phyloP scores from a whole-genome alignment of 2,888 invertebrate genomes.

The Aleiodes alternator region DNA sequence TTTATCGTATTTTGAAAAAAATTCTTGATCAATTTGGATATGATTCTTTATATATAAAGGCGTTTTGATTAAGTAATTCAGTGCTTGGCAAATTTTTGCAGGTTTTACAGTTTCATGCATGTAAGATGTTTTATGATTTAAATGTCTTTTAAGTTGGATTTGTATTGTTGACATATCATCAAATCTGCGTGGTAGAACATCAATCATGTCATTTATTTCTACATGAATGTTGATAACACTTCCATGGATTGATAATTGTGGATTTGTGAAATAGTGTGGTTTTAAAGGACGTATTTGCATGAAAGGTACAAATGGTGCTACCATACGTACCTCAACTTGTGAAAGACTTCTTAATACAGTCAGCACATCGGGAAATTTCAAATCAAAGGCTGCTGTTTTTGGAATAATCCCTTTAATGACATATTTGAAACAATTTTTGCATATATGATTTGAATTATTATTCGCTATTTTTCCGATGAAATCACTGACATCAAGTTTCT shows the following conservation, averaged over 20 bases:
- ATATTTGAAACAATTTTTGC: no score
- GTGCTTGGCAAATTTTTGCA: conserved; percentile 36
- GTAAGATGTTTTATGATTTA: conserved; percentile 57
- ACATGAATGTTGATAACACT: conserved; percentile 59
- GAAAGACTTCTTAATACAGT: conserved; percentile 55
- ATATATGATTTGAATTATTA: no score
- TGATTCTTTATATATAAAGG: conserved; percentile 45
- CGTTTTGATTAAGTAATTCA: conserved; percentile 42
- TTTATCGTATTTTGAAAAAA: conserved; percentile 45
- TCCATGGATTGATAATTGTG: conserved; percentile 62
- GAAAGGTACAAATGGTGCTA: conserved; percentile 58
- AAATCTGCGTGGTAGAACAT: conserved; percentile 50
- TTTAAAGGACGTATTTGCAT: conserved; percentile 46
- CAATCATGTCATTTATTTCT: conserved; percentile 36
- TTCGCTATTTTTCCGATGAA: no score
- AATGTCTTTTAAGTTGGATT: conserved; percentile 62
- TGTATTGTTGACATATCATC: conserved; percentile 59
- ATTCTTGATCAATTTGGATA: conserved; percentile 39
- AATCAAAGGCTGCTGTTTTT: conserved; percentile 35
- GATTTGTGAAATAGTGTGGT: conserved; percentile 58
- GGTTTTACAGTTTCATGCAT: conserved; percentile 62
- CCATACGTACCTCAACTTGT: conserved; percentile 66
- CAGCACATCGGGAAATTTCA: conserved; percentile 55
- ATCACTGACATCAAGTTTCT: no score
- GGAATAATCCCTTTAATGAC: no score